A percentile compares a stretch with the other conserved stretches of the same genome.
Evolutionary conservation across 2,797 vertebrate genomes (phyloP).

Genomic region (Carduelis carduelis): DNA sequence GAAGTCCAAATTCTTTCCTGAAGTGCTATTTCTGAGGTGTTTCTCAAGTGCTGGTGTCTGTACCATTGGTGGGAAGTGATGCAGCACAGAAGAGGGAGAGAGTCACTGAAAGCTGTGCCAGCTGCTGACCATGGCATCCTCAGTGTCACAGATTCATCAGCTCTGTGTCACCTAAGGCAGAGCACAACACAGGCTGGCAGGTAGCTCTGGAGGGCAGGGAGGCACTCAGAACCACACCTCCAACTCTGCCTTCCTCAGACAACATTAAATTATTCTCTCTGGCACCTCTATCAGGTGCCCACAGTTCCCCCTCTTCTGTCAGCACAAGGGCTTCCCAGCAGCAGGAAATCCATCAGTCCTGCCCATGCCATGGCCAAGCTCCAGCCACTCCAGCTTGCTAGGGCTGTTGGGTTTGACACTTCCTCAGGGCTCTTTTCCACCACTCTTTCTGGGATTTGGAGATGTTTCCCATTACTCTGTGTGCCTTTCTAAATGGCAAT

Average conservation of each 20-base stretch:
- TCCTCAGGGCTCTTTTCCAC: neutral
- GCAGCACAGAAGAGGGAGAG: neutral
- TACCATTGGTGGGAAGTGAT: neutral
- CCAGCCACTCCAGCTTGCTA: neutral
- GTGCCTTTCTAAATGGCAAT: neutral
- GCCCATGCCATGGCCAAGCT: neutral
- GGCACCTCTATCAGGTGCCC: neutral
- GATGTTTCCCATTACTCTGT: neutral
- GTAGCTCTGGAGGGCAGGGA: neutral
- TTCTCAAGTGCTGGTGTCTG: neutral
- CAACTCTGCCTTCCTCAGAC: neutral
- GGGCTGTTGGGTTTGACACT: neutral
- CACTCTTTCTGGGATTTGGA: neutral
- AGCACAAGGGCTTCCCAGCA: constrained; percentile 14
- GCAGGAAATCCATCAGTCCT: constrained; percentile 39
- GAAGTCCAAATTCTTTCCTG: neutral
- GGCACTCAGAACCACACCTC: neutral
- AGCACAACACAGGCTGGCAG: neutral
- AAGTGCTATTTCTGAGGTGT: neutral
- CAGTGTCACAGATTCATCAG: neutral
- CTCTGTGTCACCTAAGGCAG: neutral
- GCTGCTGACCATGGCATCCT: neutral
- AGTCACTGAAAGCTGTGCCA: neutral
- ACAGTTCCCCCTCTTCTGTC: neutral
- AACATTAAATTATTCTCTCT: neutral